Percentiles rank a stretch among this genome's conserved stretches.
Conservation (phyloP, 2,113 vertebrate species). For the Crotalus viridis region DNA sequence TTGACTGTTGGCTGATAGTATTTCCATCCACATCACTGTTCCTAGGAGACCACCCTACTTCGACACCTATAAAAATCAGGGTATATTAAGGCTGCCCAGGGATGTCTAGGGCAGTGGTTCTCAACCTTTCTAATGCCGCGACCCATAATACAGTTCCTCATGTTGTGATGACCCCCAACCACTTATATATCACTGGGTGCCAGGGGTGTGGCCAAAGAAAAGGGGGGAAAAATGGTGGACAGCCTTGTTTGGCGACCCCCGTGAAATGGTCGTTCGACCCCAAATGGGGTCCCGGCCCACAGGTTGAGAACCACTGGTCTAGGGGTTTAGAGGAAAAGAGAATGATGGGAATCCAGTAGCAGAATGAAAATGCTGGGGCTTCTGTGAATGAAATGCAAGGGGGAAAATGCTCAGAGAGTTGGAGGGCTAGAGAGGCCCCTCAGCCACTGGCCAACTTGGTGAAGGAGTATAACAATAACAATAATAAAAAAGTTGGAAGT, state of each 20-base stretch:
- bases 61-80: neutral
- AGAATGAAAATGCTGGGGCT: neutral
- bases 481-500: too few species aligned
- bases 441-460: neutral
- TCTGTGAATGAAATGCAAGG: neutral
- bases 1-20: neutral
- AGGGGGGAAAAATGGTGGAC: too few species aligned
- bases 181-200: too few species aligned
- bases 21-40: neutral
- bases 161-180: neutral
- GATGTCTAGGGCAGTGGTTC: too few species aligned
- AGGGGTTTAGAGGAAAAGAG: neutral
- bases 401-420: neutral
- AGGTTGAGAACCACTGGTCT: too few species aligned
- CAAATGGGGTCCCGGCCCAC: too few species aligned
- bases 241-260: too few species aligned
- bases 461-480: neutral
- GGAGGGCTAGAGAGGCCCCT: neutral
- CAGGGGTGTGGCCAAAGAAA: too few species aligned
- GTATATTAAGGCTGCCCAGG: neutral
- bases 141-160: too few species aligned
- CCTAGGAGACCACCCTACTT: neutral
- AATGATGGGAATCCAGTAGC: neutral
- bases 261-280: too few species aligned
- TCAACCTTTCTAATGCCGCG: too few species aligned